A percentile compares a stretch with the other conserved stretches of the same genome.
Evolutionary conservation across 2,113 vertebrate genomes (phyloP).

Genomic region (Apus apus): DNA sequence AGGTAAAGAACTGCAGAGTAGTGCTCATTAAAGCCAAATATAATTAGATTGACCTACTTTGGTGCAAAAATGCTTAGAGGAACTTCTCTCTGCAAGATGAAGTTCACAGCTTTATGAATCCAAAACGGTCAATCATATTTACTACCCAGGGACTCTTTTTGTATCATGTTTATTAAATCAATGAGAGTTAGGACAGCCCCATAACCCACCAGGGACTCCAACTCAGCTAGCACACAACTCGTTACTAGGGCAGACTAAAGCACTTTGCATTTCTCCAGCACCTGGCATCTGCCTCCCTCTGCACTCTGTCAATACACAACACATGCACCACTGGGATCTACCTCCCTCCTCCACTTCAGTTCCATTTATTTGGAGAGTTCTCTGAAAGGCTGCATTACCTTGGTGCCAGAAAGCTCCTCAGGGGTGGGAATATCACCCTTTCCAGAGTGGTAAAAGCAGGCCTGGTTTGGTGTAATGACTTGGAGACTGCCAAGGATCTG

Average conservation of each 20-base stretch:
- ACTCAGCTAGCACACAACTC: neutral
- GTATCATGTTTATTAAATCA: neutral
- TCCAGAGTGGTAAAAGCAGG: neutral
- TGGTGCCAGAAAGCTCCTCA: neutral
- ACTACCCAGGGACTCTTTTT: neutral
- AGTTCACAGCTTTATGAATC: neutral
- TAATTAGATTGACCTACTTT: conserved; percentile 54
- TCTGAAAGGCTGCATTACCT: neutral
- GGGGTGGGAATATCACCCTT: neutral
- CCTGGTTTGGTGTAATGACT: neutral
- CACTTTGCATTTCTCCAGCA: neutral
- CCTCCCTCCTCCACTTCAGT: neutral
- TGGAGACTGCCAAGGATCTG: neutral
- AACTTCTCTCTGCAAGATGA: neutral
- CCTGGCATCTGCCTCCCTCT: neutral
- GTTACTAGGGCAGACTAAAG: neutral
- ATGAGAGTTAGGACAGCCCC: neutral
- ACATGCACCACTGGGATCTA: neutral
- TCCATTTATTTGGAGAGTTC: neutral
- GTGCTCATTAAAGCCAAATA: conserved; percentile 46
- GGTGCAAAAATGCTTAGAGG: neutral
- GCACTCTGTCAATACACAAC: neutral
- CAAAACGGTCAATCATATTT: neutral
- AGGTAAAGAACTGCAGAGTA: conserved; percentile 26
- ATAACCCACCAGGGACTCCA: neutral